Base-by-base conservation (phyloP, 2,888 invertebrate species). In the Polydrusus pterygomalis region DNA sequence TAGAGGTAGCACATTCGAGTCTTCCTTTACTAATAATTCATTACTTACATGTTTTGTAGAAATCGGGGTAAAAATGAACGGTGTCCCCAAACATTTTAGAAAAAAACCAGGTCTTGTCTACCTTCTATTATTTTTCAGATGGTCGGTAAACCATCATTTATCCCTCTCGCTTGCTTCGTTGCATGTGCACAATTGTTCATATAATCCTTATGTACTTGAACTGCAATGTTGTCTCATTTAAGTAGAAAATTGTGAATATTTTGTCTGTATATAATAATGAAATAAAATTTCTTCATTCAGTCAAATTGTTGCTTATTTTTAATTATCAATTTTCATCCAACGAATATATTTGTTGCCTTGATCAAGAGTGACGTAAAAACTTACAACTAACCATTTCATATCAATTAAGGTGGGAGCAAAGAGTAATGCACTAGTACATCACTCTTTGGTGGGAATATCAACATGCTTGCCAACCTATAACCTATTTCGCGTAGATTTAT, bases 141-240 rank as follows among this genome's bases (percentile, higher is more conserved):
- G 54, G 67, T 40, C 51, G 18, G 9, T 51, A 40, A 62, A 51
- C 17, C 15, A 49, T 43, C 43, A 56, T 63, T 34, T 76, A 25
- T 47, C 64, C 67, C 71, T 79, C 80, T 81, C 72, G 79, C 81
- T 82, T 83, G 81, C 81, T 82, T 82, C 65, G 78, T 72, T 81
- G 82, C 81, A 82, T 82, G 82, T 82, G 83, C 83, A 83, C 82
- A 82, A 80, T 79, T 80, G 83, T 92, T 91, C 91, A 91, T 85
- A 89, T 89, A 86, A 89, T 87, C 77, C 74, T 80, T 80, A 82
- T 80, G 79, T 82, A 82, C 75, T 80, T 80, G 77, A 73, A 80
- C 74, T 80, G 80, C 79, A 81, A 58, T 80, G 78, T 78, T 79
- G 78, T 81, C 79, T 78, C 80, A 75, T 81, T 81, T 81, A 71